Percentiles rank a stretch among this genome's conserved stretches.
Conservation (phyloP, 2,113 vertebrate species). For the Salminus brasiliensis region DNA sequence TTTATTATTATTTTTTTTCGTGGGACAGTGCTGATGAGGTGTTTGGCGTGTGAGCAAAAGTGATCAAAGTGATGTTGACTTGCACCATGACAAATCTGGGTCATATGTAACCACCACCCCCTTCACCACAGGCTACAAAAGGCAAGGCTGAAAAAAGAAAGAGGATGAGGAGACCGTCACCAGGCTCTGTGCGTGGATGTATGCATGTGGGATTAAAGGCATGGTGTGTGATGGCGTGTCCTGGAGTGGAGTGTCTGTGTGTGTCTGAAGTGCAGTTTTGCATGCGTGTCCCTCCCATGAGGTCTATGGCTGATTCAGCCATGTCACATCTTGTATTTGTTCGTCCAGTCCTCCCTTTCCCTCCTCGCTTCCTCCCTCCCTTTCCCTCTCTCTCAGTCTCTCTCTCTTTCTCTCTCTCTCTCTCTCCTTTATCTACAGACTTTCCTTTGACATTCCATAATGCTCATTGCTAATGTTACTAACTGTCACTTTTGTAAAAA, state of each 20-base stretch:
- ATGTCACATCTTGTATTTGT: slow-evolving; percentile 46
- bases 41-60: slow-evolving; percentile 63
- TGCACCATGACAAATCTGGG: slow-evolving; percentile 79
- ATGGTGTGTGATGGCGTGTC: slow-evolving; percentile 67
- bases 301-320: slow-evolving; percentile 46
- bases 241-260: slow-evolving; percentile 70
- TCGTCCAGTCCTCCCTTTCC: slow-evolving; percentile 2
- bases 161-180: slow-evolving; percentile 69
- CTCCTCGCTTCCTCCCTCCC: background rate
- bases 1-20: no score
- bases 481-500: background rate
- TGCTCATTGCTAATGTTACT: slow-evolving; percentile 9
- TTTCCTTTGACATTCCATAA: slow-evolving; percentile 20
- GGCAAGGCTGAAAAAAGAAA: slow-evolving; percentile 68
- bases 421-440: background rate
- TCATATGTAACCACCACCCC: slow-evolving; percentile 73
- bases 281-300: slow-evolving; percentile 21
- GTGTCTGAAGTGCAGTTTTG: slow-evolving; percentile 42
- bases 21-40: slow-evolving; percentile 30
- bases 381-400: slow-evolving; percentile 8
- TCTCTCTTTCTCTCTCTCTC: background rate
- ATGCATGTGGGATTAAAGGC: slow-evolving; percentile 67
- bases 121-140: slow-evolving; percentile 69
- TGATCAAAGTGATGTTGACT: slow-evolving; percentile 77
- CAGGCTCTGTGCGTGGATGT: slow-evolving; percentile 68